Percentiles rank a stretch among this genome's conserved stretches.
Evolutionary conservation across 2,797 vertebrate genomes (phyloP).

Genomic region (Rhabdophis nuchalis): DNA sequence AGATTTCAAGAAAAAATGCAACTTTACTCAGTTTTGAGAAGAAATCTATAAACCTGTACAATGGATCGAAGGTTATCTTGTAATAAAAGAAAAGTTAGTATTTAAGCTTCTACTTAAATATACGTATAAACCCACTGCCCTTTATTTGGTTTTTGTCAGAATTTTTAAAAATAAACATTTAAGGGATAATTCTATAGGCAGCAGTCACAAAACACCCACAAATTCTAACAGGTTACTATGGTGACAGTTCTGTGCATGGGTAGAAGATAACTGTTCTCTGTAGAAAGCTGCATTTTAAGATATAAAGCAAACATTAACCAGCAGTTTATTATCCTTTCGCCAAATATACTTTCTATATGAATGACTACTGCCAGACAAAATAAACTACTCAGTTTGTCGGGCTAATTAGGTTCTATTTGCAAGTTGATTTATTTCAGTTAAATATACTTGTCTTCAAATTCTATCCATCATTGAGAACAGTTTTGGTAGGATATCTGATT

Average conservation of each 20-base stretch:
- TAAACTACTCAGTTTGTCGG: slow-evolving; percentile 45
- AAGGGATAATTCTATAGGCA: slow-evolving; percentile 40
- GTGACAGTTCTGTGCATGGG: slow-evolving; percentile 62
- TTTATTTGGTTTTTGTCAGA: neutral
- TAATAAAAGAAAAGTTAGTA: slow-evolving; percentile 8
- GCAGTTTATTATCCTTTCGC: slow-evolving; percentile 16
- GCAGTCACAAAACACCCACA: slow-evolving; percentile 47
- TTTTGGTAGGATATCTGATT: slow-evolving; percentile 32
- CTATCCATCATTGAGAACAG: slow-evolving; percentile 30
- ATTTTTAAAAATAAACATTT: slow-evolving; percentile 8
- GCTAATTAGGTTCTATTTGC: neutral
- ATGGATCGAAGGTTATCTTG: neutral
- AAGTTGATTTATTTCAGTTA: slow-evolving; percentile 4
- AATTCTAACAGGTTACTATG: slow-evolving; percentile 60
- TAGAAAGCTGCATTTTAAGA: slow-evolving; percentile 55
- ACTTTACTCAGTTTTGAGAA: neutral
- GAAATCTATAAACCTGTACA: neutral
- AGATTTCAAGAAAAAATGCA: neutral
- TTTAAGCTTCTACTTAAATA: slow-evolving; percentile 2
- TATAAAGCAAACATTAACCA: slow-evolving; percentile 59
- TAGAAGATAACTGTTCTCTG: slow-evolving; percentile 55
- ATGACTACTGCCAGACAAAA: slow-evolving; percentile 48
- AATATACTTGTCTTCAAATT: slow-evolving; percentile 36
- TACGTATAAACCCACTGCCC: neutral
- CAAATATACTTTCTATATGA: slow-evolving; percentile 19